A percentile compares a stretch with the other conserved stretches of the same genome.
Evolutionary conservation across 2,113 vertebrate genomes (phyloP).

Genomic region (Dicrurus megarhynchus): DNA sequence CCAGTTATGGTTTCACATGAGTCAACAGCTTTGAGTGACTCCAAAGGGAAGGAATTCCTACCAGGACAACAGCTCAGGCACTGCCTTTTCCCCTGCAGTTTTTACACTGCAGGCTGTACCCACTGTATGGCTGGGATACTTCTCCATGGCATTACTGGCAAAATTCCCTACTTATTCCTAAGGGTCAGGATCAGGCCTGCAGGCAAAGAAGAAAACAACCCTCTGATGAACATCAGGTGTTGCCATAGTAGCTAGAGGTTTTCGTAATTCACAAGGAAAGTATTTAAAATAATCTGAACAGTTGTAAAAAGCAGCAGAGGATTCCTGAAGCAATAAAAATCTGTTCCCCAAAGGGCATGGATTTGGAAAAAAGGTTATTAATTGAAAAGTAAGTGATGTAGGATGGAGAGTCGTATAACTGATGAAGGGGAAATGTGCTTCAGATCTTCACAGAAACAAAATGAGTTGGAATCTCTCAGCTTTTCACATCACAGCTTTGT

Average conservation of each 20-base stretch:
- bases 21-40: not conserved
- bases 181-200: not conserved
- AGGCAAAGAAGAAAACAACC: not conserved
- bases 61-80: not conserved
- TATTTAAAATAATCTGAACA: not conserved
- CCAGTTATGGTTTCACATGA: too few relatives aligned
- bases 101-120: not conserved
- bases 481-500: not conserved
- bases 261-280: not conserved
- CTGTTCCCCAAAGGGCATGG: not conserved
- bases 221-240: not conserved
- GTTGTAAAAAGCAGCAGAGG: not conserved
- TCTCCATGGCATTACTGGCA: not conserved
- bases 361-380: not conserved
- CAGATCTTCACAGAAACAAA: not conserved
- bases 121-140: not conserved
- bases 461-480: not conserved
- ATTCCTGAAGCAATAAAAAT: constrained; percentile 41
- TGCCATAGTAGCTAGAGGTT: not conserved
- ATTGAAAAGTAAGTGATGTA: constrained; percentile 27
- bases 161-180: not conserved
- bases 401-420: not conserved
- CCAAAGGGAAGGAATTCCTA: not conserved
- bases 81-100: not conserved
- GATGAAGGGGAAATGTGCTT: not conserved